Base-by-base conservation (phyloP, 2,888 invertebrate genomes). In the Imbricaverruca yamaguchii region DNA sequence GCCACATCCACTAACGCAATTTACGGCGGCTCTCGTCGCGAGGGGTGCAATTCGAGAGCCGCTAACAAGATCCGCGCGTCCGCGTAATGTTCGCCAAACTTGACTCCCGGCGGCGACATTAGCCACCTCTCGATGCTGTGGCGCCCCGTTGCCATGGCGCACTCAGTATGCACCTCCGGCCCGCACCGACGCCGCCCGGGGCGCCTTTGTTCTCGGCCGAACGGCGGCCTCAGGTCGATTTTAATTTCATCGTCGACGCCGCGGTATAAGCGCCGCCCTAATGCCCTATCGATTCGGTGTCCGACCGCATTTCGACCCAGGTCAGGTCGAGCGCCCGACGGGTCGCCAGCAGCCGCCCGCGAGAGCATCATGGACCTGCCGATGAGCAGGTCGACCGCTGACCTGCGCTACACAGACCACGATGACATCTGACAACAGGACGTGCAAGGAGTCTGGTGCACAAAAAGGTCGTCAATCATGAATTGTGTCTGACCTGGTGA, bases 231-330 rank as follows among this genome's bases (percentile, higher is more conserved):
- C 13, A 25, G 39, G 69, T 69, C 69, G 69, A 69, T 69, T 69
- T 69, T 69, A 69, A 69, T 69, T 69, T 39, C 69, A 23, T 7
- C 69, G 69, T 15, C 15, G 69, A 39, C 25, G 69, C 7, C 15
- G 69, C 23, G 69, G 69, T 7, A 25, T 39, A 15, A 15, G 15
- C 69, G 39, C 39, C 69, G 39, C 39, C 39, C 69, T 69, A 69
- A 69, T 69, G 69, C 69, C 15, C 12, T 39, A 69, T 69, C 69
- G 69, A 69, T 69, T 69, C 39, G 69, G 39, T 39, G 69, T 23
- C 15, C 15, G 69, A 25, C 69, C 23, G 39, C 39, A 69, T 69
- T 69, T 69, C 69, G 69, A 15, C 69, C 39, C 39, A 39, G 39
- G 39, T 39, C 39, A 39, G 39, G 39, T 39, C 39, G 39, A 39